Evolutionary conservation across 37 sponge, comb jelly and placozoan genomes (phyloP), one percentile per base, ranked within the genome.

Genomic region (Spongia lamella): DNA sequence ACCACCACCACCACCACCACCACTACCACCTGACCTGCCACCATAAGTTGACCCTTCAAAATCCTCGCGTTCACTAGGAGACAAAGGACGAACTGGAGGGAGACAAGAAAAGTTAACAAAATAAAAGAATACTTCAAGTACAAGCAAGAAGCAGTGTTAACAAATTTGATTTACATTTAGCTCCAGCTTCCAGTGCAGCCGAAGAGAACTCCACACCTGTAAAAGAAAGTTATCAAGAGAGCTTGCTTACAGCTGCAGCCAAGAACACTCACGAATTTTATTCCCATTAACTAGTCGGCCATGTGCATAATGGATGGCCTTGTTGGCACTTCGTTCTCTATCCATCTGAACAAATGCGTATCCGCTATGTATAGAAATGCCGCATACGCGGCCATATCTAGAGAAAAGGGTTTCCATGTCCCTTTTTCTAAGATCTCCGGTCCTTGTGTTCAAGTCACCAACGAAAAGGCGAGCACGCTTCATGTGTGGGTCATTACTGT

Each of bases 261-360:
- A 43, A 43, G 47, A 9, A 5, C 17, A 86, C 88, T 81, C 71
- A 87, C 88, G 75, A 64, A 87, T 76, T 56, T 51, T 76, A n/a
- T 54, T 75, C 20, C 83, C 82, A 54, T 63, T 87, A 56, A 81
- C 56, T 17, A 63, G 25, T 32, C 56, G 25, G 38, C 75, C 68
- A 65, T 87, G 72, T 47, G 81, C 88, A 40, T 40, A 32, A 43
- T 76, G 83, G 58, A 88, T 79, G 61, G 89, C 89, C 2, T 64
- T 72, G 29, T 88, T 83, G 16, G 89, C 89, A 37, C 53, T 53
- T 36, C 63, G 65, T 47, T 88, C 79, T 17, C 70, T 36, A 21
- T 83, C 79, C 79, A 88, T 73, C 67, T 88, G 89, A 19, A 88
- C 75, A 72, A 88, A 88, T 17, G 84, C 84, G 36, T 72, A 88